Percentiles rank a stretch among this genome's conserved stretches.
These are phyloP conservation scores for Pseudorasbora parva DNA, from an alignment of 2,113 vertebrate genomes.

Conservation along the genomic window DNA sequence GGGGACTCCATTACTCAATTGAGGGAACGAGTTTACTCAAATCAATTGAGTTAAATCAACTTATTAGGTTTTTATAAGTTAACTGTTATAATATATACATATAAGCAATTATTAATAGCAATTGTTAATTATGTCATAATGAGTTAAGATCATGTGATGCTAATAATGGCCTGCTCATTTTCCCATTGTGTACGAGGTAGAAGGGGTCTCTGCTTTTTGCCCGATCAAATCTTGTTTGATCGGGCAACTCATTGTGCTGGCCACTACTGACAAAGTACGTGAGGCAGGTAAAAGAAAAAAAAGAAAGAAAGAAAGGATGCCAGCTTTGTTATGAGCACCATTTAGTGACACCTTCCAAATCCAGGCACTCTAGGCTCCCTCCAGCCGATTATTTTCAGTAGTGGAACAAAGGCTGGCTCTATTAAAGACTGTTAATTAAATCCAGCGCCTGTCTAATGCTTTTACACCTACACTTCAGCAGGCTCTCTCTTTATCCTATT, in stretches of 20 bases:
- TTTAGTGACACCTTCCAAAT: slow-evolving; percentile 69
- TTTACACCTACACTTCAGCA: slow-evolving; percentile 77
- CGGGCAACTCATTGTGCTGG: slow-evolving; percentile 43
- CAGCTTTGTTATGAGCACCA: slow-evolving; percentile 62
- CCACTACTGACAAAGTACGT: slow-evolving; percentile 45
- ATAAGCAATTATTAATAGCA: too few relatives aligned
- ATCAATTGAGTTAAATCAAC: too few relatives aligned
- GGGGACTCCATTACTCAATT: too few relatives aligned
- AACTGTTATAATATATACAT: too few relatives aligned
- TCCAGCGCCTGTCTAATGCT: slow-evolving; percentile 62
- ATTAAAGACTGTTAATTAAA: slow-evolving; percentile 76
- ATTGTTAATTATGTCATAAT: too few relatives aligned
- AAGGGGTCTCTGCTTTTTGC: slow-evolving; percentile 42
- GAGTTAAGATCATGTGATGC: too few relatives aligned
- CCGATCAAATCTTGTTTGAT: slow-evolving; percentile 62
- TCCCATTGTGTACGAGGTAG: neutral
- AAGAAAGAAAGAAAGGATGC: slow-evolving; percentile 1
- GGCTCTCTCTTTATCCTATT: slow-evolving; percentile 69
- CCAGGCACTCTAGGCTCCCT: slow-evolving; percentile 67
- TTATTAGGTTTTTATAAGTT: too few relatives aligned
- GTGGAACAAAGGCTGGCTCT: slow-evolving; percentile 69
- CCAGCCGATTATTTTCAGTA: slow-evolving; percentile 73
- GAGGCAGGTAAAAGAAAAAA: slow-evolving; percentile 40
- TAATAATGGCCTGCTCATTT: too few relatives aligned
- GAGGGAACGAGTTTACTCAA: too few relatives aligned